Evolutionary conservation across 2,113 vertebrate species (phyloP).

Genomic region (Tonatia bakeri): DNA sequence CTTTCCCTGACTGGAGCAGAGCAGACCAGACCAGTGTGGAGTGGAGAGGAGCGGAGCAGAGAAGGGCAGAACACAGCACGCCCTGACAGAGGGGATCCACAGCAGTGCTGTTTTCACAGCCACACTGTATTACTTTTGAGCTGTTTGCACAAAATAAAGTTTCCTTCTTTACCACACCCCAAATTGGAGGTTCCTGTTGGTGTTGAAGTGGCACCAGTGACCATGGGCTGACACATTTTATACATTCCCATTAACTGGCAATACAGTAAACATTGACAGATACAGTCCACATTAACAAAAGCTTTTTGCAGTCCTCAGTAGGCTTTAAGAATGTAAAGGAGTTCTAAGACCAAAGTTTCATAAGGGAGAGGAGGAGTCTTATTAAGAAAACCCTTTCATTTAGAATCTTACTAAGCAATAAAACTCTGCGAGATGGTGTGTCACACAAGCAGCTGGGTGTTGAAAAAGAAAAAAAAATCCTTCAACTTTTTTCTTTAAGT

Average conservation of each 20-base stretch:
- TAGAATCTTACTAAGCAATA: background rate
- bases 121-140: background rate
- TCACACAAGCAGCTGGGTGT: background rate
- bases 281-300: background rate
- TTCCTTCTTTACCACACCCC: background rate
- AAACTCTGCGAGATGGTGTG: background rate
- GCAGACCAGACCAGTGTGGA: background rate
- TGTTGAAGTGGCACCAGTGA: background rate
- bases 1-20: background rate
- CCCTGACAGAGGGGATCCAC: background rate
- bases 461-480: background rate
- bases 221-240: background rate
- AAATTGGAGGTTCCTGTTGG: background rate
- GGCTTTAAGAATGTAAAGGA: background rate
- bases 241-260: background rate
- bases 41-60: too few relatives aligned
- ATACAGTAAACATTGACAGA: background rate
- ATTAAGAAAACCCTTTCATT: background rate
- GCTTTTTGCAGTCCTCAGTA: background rate
- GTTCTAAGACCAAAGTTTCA: background rate
- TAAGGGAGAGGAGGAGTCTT: background rate
- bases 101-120: background rate
- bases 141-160: background rate
- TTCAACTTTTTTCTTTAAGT: background rate
- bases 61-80: background rate